Conservation (phyloP, 92 coral and sea anemone genomes). For the Muricea muricata region DNA sequence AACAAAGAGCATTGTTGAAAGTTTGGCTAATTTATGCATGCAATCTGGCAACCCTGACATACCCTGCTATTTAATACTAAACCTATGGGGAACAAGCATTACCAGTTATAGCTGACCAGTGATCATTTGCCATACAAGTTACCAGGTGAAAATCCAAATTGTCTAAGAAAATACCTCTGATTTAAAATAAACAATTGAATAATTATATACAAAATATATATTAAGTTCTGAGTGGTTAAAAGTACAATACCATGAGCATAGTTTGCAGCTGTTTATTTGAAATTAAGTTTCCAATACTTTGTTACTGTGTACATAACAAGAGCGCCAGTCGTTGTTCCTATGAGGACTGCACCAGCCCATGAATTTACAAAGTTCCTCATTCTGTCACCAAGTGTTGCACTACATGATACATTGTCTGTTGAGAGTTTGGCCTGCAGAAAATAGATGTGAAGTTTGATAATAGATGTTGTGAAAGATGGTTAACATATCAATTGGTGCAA, state of each 20-base stretch:
- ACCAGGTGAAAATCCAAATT: background rate
- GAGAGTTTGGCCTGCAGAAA: slow-evolving; percentile 1
- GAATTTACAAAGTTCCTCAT: slow-evolving; percentile 27
- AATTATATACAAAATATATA: slow-evolving; percentile 8
- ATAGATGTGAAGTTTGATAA: background rate
- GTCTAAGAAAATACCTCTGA: background rate
- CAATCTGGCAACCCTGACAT: no score
- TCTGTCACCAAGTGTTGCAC: background rate
- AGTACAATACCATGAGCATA: background rate
- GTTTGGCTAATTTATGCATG: no score
- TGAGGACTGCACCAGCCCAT: slow-evolving; percentile 41
- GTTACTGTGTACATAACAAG: slow-evolving; percentile 11
- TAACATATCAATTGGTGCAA: no score
- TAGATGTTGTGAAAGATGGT: no score
- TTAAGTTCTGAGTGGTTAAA: slow-evolving; percentile 8
- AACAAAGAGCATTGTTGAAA: no score
- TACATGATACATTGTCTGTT: background rate
- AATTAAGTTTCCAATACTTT: background rate
- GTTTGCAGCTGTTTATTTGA: background rate
- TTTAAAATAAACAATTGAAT: background rate
- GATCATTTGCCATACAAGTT: background rate
- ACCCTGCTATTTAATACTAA: no score
- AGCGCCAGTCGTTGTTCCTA: slow-evolving; percentile 22
- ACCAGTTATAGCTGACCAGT: no score
- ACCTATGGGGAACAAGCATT: no score